phyloP scores from a whole-genome alignment of 2,888 invertebrate genomes.

The Eueremaeus valkanovi region DNA sequence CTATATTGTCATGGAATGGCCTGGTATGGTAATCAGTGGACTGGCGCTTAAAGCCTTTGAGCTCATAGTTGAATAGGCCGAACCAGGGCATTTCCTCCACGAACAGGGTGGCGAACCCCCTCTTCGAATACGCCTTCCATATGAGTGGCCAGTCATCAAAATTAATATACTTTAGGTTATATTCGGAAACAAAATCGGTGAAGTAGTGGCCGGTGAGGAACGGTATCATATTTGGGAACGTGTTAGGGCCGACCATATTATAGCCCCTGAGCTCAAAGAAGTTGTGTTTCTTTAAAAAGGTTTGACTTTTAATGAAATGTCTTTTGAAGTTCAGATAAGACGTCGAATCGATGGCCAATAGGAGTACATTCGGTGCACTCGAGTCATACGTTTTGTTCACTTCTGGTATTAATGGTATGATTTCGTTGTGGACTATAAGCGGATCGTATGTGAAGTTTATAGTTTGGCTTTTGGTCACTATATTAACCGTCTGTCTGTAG shows the following conservation, averaged over 20 bases:
- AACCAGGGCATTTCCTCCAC: background rate
- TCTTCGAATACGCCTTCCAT: constrained; percentile 49
- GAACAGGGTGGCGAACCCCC: background rate
- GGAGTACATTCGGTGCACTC: constrained; percentile 62
- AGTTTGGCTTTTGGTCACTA: no score
- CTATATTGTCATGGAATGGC: background rate
- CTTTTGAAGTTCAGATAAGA: constrained; percentile 72
- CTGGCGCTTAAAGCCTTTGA: background rate
- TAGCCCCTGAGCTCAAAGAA: constrained; percentile 72
- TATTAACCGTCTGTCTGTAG: no score
- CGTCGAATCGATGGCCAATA: constrained; percentile 80
- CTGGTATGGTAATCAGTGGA: background rate
- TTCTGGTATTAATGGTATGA: no score
- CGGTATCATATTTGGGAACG: constrained; percentile 51
- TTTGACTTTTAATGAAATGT: constrained; percentile 68
- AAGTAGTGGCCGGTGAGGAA: constrained; percentile 51
- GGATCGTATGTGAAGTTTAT: no score
- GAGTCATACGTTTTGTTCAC: no score
- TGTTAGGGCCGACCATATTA: constrained; percentile 57
- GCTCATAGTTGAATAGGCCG: background rate
- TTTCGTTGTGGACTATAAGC: no score
- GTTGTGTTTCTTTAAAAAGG: constrained; percentile 60
- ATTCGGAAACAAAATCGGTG: constrained; percentile 45
- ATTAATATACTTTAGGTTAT: constrained; percentile 40
- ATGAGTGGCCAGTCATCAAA: constrained; percentile 51